Conservation (phyloP, 2,888 invertebrate species). For the Dasysyrphus tricinctus region DNA sequence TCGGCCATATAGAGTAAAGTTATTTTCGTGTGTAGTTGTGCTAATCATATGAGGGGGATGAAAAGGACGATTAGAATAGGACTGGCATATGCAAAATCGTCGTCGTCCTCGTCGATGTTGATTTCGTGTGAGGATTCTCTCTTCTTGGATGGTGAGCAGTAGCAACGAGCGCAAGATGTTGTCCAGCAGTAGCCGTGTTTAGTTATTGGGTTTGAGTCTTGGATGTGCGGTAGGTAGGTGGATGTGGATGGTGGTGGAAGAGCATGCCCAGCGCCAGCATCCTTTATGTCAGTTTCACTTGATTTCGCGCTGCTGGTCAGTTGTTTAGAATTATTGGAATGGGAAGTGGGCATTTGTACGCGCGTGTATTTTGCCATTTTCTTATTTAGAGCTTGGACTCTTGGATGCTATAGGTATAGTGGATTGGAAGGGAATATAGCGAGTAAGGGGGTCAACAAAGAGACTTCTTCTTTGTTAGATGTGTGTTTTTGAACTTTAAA, state of each 20-base stretch:
- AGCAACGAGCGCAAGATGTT: slow-evolving; percentile 67
- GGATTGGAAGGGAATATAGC: neutral
- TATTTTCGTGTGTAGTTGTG: slow-evolving; percentile 22
- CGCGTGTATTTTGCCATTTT: slow-evolving; percentile 49
- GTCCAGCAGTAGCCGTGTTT: slow-evolving; percentile 8
- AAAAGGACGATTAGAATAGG: slow-evolving; percentile 51
- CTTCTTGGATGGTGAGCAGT: slow-evolving; percentile 52
- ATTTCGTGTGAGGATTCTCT: slow-evolving; percentile 59
- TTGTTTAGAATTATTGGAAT: slow-evolving; percentile 59
- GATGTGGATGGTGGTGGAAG: neutral
- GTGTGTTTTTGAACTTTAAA: slow-evolving; percentile 68
- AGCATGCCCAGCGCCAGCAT: slow-evolving; percentile 45
- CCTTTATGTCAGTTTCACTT: slow-evolving; percentile 67
- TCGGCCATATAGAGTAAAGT: neutral
- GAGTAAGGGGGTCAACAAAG: neutral
- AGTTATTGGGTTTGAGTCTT: slow-evolving; percentile 23
- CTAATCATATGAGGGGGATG: slow-evolving; percentile 44
- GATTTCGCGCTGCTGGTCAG: slow-evolving; percentile 74
- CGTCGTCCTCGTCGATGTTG: slow-evolving; percentile 13
- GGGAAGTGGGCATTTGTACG: slow-evolving; percentile 38
- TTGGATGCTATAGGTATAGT: neutral
- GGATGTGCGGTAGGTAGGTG: slow-evolving; percentile 23
- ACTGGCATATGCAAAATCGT: slow-evolving; percentile 60
- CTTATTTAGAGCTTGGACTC: slow-evolving; percentile 46
- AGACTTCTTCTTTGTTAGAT: slow-evolving; percentile 39